phyloP scores from a whole-genome alignment of 2,113 vertebrate genomes.

The Phalacrocorax pelagicus region DNA sequence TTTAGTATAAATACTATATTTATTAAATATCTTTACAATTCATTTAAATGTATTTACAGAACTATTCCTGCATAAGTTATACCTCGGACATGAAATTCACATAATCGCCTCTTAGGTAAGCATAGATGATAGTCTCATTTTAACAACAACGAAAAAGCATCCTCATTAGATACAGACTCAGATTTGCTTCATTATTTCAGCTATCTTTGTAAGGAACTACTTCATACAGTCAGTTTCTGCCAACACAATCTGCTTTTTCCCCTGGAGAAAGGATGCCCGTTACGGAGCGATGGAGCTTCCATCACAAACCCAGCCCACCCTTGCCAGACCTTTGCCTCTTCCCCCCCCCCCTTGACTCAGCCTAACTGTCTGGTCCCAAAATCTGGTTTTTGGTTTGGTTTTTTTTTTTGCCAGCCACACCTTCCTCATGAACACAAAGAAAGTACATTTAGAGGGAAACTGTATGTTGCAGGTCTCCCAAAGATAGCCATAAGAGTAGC shows the following conservation, averaged over 20 bases:
- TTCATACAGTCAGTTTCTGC: constrained; percentile 37
- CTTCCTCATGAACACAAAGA: background rate
- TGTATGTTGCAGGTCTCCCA: constrained; percentile 44
- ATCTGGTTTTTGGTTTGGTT: background rate
- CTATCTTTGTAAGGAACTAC: constrained; percentile 65
- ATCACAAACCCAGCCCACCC: background rate
- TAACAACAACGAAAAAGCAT: constrained; percentile 69
- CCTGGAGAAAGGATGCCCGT: background rate
- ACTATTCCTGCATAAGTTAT: constrained; percentile 85
- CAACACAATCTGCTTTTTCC: background rate
- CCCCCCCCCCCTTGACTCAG: background rate
- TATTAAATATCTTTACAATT: constrained; percentile 96
- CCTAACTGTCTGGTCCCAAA: constrained; percentile 13
- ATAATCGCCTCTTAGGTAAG: constrained; percentile 76
- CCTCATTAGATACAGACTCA: constrained; percentile 72
- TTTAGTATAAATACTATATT: constrained; percentile 94
- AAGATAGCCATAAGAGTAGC: constrained; percentile 39
- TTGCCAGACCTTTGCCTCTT: background rate
- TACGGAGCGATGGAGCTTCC: background rate
- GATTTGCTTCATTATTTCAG: constrained; percentile 39
- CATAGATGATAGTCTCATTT: constrained; percentile 77
- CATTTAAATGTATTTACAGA: constrained; percentile 88
- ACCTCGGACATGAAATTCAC: constrained; percentile 81
- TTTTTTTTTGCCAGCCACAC: background rate
- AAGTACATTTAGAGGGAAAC: background rate